A percentile compares a stretch with the other conserved stretches of the same genome.
These are phyloP conservation scores for Motacilla alba DNA, from an alignment of 2,113 vertebrate genomes.

Conservation along the genomic window DNA sequence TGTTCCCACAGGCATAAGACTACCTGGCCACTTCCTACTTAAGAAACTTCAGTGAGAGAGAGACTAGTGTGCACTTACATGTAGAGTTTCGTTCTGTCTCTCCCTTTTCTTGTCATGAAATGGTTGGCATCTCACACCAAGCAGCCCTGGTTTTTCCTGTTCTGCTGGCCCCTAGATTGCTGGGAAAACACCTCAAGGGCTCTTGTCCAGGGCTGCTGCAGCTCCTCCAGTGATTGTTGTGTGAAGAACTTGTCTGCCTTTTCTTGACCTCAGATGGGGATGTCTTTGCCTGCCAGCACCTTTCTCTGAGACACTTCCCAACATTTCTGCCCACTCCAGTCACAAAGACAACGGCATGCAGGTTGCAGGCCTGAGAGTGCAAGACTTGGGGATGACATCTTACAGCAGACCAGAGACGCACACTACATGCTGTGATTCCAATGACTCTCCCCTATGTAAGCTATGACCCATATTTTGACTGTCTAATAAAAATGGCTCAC, in stretches of 20 bases:
- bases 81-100: background rate
- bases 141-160: slow-evolving; percentile 13
- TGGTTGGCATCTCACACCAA: background rate
- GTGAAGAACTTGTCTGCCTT: background rate
- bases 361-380: background rate
- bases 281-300: background rate
- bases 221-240: background rate
- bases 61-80: background rate
- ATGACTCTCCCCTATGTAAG: background rate
- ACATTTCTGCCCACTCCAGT: background rate
- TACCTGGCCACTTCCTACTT: background rate
- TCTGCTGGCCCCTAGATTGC: background rate
- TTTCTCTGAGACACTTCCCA: background rate
- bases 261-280: background rate
- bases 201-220: background rate
- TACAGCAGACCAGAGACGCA: background rate
- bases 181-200: background rate
- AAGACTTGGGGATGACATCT: background rate
- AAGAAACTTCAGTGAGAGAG: background rate
- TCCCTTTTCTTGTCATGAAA: background rate
- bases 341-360: background rate
- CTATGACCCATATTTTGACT: background rate
- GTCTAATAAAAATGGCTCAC: background rate
- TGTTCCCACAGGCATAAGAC: background rate
- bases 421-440: background rate